These are phyloP conservation scores for Mohoua ochrocephala DNA, from an alignment of 2,113 vertebrate genomes.

Conservation along the genomic window DNA sequence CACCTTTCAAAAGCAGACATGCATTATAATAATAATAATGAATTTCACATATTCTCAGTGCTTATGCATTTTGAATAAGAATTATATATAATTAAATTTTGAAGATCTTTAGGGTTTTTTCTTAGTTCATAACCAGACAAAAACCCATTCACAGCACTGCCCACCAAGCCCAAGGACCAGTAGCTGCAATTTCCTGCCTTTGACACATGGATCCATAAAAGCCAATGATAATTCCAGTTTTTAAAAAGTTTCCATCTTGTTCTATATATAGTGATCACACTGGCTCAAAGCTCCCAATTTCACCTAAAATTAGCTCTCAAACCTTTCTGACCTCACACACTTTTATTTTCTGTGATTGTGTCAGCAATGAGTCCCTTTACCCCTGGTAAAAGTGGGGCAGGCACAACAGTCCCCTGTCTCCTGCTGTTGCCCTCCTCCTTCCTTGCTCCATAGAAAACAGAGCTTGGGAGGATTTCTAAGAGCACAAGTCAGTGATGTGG, in stretches of 20 bases:
- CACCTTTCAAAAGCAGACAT: not conserved
- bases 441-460: not conserved
- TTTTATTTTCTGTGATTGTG: not conserved
- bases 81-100: not conserved
- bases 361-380: not conserved
- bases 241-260: not conserved
- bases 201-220: not conserved
- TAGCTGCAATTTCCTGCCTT: not conserved
- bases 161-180: not conserved
- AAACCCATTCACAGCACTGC: not conserved
- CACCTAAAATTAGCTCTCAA: not conserved
- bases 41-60: not conserved
- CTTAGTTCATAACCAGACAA: not conserved
- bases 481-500: not conserved
- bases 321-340: not conserved
- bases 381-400: not conserved
- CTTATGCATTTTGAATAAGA: not conserved
- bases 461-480: not conserved
- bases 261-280: not conserved
- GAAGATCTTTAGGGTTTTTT: not conserved
- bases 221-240: not conserved
- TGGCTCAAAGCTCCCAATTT: not conserved
- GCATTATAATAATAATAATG: not conserved
- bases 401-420: fast-evolving
- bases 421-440: not conserved